Evolutionary conservation across 2,797 vertebrate species (phyloP).

Genomic region (Poecilia picta): DNA sequence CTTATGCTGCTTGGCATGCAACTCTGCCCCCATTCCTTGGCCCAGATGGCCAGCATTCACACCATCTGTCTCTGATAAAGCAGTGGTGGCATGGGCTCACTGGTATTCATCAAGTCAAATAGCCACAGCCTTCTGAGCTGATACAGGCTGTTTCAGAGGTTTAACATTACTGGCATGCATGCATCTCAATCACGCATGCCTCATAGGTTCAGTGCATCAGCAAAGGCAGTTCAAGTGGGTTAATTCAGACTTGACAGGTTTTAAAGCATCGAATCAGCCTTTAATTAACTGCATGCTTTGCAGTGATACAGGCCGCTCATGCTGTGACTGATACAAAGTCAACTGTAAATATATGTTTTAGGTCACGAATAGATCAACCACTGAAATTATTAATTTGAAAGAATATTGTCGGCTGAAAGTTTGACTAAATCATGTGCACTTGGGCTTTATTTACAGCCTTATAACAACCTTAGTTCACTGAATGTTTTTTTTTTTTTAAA

Average conservation of each 20-base stretch:
- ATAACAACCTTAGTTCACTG: neutral
- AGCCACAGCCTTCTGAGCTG: constrained; percentile 13
- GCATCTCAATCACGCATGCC: neutral
- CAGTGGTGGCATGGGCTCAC: constrained; percentile 54
- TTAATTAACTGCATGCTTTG: neutral
- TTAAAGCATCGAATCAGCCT: neutral
- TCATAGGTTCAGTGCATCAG: constrained; percentile 1
- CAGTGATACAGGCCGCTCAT: neutral
- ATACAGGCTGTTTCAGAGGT: constrained; percentile 25
- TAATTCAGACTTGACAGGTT: neutral
- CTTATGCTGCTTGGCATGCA: constrained; percentile 17
- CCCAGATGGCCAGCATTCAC: constrained; percentile 51
- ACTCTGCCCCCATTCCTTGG: constrained; percentile 53
- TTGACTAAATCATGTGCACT: neutral
- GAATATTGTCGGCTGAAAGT: neutral
- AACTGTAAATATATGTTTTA: neutral
- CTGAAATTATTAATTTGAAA: neutral
- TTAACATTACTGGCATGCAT: constrained; percentile 13
- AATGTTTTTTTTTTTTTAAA: too few species aligned
- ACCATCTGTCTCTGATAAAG: constrained; percentile 36
- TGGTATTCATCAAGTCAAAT: constrained; percentile 43
- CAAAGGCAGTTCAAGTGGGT: constrained; percentile 2
- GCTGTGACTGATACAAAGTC: neutral
- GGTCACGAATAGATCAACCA: neutral
- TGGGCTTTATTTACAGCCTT: neutral